Evolutionary conservation across 1,140 invertebrate genomes (phyloP), one percentile per base, ranked within the genome.

Genomic region (Latrodectus geometricus): DNA sequence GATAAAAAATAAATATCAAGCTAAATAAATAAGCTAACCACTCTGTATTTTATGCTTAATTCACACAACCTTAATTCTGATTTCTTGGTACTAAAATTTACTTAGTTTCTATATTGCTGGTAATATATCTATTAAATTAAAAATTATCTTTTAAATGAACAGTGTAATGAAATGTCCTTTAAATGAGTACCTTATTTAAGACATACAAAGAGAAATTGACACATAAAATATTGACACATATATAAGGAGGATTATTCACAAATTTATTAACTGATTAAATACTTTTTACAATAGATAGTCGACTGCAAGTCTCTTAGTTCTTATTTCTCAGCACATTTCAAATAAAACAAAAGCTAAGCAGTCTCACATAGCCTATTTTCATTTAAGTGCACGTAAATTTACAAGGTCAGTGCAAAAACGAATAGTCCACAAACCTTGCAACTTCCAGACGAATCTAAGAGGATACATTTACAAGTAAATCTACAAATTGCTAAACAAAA

Each of bases 281-380:
- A 73, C 48, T 77, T 76, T 75, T 50, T 77, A 77, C 75, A 77
- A 77, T 77, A 56, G 75, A 77, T 77, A 77, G 75, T 77, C 75
- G 52, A 77, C 75, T 77, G 75, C 75, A 77, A 77, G 52, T 65
- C 61, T 77, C 75, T 49, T 74, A 11, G 21, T 74, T 65, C 75
- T 49, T 74, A 11, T 21, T 74, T 65, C 35, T 35, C 61, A 50
- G 75, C 75, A 77, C 70, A 73, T 73, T 17, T 17, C 15, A 73
- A 52, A 73, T 73, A 49, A 73, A 66, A 72, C 9, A 52, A 49
- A 74, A 20, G 75, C 9, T 35, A 61, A 15, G 12, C 20, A 77
- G 20, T 77, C 54, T 77, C 15, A 23, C 75, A 61, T 56, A 12
- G 20, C 14, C 75, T 77, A 77, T 61, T 23, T 21, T 56, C 75